Conservation (phyloP, 2,113 vertebrate species). For the Anser cygnoides region DNA sequence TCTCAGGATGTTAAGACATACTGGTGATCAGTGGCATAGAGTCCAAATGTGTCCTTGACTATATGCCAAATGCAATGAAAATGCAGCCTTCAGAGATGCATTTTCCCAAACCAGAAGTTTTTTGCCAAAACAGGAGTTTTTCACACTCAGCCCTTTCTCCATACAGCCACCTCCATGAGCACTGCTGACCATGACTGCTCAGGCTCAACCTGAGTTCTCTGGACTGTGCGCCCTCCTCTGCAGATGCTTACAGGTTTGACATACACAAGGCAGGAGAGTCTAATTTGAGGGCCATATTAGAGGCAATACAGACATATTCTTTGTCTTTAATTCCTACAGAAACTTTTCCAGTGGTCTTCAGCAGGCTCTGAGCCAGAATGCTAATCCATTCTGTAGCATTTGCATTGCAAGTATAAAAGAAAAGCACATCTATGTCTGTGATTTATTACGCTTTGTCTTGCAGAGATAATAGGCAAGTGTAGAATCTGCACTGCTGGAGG, state of each 20-base stretch:
- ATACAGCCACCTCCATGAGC: background rate
- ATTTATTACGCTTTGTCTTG: background rate
- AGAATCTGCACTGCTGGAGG: background rate
- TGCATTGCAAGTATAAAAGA: background rate
- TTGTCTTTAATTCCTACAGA: background rate
- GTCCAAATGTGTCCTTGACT: background rate
- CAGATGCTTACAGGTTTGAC: background rate
- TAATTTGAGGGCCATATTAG: background rate
- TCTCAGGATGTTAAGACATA: background rate
- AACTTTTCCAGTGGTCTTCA: background rate
- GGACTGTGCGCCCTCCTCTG: background rate
- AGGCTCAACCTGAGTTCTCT: background rate
- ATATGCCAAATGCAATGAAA: background rate
- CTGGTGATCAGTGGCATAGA: background rate
- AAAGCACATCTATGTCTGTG: background rate
- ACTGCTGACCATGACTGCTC: background rate
- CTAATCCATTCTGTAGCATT: background rate
- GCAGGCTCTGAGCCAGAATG: background rate
- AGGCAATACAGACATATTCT: background rate
- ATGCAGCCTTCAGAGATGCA: background rate
- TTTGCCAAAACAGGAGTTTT: background rate
- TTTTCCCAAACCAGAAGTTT: too few relatives aligned
- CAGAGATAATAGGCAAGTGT: background rate
- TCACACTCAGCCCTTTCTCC: background rate
- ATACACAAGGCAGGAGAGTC: background rate